A percentile compares a stretch with the other conserved stretches of the same genome.
Evolutionary conservation across 2,797 vertebrate species (phyloP).

Genomic region (Siniperca obscura): DNA sequence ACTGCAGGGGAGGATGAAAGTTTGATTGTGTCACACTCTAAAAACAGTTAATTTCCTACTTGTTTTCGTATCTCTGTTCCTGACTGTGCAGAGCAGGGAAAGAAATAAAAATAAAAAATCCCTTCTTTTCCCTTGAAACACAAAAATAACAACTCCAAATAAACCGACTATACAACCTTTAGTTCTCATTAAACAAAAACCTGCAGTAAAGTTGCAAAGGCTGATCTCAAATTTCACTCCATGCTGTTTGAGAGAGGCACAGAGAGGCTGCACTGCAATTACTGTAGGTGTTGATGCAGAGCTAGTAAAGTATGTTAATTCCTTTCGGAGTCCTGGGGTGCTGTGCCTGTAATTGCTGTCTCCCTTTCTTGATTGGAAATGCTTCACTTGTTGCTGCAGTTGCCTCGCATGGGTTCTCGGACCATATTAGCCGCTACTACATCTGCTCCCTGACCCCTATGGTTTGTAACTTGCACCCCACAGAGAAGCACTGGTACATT

Average conservation of each 20-base stretch:
- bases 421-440: conserved; percentile 9
- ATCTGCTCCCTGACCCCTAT: conserved; percentile 33
- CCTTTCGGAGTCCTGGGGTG: conserved; percentile 26
- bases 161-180: conserved; percentile 26
- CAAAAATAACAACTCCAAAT: conserved; percentile 27
- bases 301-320: conserved; percentile 45
- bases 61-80: not conserved
- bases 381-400: conserved; percentile 57
- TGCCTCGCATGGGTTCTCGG: not conserved
- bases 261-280: conserved; percentile 28
- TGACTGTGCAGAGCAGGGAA: not conserved
- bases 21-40: conserved; percentile 3
- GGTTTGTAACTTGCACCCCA: conserved; percentile 11
- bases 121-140: not conserved
- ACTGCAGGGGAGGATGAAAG: conserved; percentile 3
- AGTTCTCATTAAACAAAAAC: conserved; percentile 2
- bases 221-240: conserved; percentile 26
- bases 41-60: conserved; percentile 5
- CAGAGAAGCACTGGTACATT: conserved; percentile 6
- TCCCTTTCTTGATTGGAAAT: conserved; percentile 53
- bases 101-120: not conserved
- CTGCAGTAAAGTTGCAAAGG: conserved; percentile 20
- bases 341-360: conserved; percentile 49
- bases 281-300: conserved; percentile 39
- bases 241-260: conserved; percentile 16